Conservation (phyloP, 2,113 vertebrate species). For the Craseonycteris thonglongyai region DNA sequence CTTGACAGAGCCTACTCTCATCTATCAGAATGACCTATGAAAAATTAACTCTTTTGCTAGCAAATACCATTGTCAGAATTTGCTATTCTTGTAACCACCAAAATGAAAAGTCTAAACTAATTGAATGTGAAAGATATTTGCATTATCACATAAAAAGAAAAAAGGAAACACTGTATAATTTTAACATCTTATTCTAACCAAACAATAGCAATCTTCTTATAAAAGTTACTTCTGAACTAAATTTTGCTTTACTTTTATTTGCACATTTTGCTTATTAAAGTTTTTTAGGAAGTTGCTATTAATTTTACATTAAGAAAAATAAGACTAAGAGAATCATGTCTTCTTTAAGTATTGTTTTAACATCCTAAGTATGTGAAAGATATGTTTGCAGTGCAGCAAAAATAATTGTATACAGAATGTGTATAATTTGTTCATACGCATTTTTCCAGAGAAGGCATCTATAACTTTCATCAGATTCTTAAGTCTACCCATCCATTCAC, state of each 20-base stretch:
- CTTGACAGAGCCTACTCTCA: not conserved
- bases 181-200: conserved; percentile 8
- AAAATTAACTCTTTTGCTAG: not conserved
- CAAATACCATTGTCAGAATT: conserved; percentile 10
- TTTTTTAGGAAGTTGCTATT: not conserved
- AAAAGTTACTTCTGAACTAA: conserved; percentile 27
- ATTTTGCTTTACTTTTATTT: conserved; percentile 13
- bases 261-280: not conserved
- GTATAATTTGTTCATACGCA: not conserved
- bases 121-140: not conserved
- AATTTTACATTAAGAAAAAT: not conserved
- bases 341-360: not conserved
- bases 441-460: not conserved
- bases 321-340: not conserved
- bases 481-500: not conserved
- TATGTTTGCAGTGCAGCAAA: not conserved
- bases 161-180: not conserved
- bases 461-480: not conserved
- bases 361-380: not conserved
- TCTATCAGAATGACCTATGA: not conserved
- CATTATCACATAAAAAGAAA: not conserved
- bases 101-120: conserved; percentile 1
- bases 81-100: not conserved
- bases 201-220: not conserved
- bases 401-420: not conserved